Base-by-base conservation (phyloP, 2,888 invertebrate genomes). In the Ctenicera cuprea region DNA sequence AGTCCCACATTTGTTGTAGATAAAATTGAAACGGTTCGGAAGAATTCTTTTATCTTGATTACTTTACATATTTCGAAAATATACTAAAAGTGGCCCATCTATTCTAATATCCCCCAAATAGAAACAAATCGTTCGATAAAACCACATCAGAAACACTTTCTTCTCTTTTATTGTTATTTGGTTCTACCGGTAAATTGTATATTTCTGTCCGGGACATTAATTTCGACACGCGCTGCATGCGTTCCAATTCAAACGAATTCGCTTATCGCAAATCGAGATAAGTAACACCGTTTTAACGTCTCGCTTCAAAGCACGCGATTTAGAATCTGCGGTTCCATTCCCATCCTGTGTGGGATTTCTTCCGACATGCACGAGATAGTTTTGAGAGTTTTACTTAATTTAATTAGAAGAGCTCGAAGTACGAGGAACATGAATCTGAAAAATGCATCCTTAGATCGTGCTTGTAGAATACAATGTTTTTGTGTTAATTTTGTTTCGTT, bases 201-300 rank as follows among this genome's bases (percentile, higher is more conserved):
- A 50, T 50, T 50, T 26, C 50, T 50, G 22, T 50, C 20, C 50
- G 22, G 50, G 26, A 50, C 50, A 50, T 50, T 50, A 50, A 50
- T 50, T 50, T 50, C 50, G 20, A 50, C 50, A 50, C 50, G 50
- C 50, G 50, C 50, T 50, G 50, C 50, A 50, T 50, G 50, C 26
- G 45, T 50, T 50, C 50, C 22, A 50, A 50, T 50, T 26, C 50
- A 50, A 50, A 50, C 50, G 50, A 50, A 50, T 50, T 50, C 50
- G 20, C 22, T 50, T 50, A 50, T 50, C 50, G 50, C 20, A 26
- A 50, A 26, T 26, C 50, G 50, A 26, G 50, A 50, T 50, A 50
- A 50, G 50, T 50, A 50, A 50, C 20, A n/a, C 22, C 50, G 50
- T 26, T 50, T 50, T 22, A 26, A 12, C 50, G 26, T 50, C 50